These are phyloP conservation scores for Megalopta genalis DNA, from an alignment of 1,140 invertebrate genomes.

Conservation along the genomic window DNA sequence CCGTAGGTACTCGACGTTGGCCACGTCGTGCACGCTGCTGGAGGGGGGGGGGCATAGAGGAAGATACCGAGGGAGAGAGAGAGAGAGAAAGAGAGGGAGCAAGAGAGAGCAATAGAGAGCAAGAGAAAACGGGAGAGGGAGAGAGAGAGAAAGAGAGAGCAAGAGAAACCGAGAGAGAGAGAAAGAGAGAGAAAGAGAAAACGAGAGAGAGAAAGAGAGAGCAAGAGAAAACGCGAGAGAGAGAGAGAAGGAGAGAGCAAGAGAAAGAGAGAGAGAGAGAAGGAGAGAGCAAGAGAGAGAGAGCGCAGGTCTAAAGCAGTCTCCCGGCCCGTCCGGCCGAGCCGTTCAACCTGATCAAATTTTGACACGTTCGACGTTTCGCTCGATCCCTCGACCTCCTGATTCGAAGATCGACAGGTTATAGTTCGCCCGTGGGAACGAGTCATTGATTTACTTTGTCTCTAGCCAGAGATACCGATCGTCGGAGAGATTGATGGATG, in stretches of 20 bases:
- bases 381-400: slow-evolving; percentile 71
- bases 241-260: neutral
- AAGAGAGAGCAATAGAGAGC: neutral
- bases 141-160: slow-evolving; percentile 9
- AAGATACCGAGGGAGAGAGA: slow-evolving; percentile 1
- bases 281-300: neutral
- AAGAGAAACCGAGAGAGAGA: neutral
- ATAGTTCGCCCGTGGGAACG: slow-evolving; percentile 56
- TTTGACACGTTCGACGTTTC: slow-evolving; percentile 79
- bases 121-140: neutral
- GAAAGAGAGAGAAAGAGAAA: slow-evolving; percentile 5
- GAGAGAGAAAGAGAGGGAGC: neutral
- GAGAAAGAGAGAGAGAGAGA: slow-evolving; percentile 10
- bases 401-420: slow-evolving; percentile 62
- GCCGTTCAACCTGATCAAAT: slow-evolving; percentile 73
- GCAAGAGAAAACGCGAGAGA: too few species aligned
- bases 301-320: slow-evolving; percentile 37
- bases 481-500: neutral
- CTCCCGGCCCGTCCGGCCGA: slow-evolving; percentile 36
- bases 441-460: slow-evolving; percentile 24
- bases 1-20: slow-evolving; percentile 59
- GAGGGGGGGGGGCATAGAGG: slow-evolving; percentile 12
- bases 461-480: slow-evolving; percentile 3
- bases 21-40: slow-evolving; percentile 42
- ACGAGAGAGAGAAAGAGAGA: neutral